These are phyloP conservation scores for Eulemur mongoz DNA, from an alignment of 2,797 vertebrate species.

Conservation along the genomic window DNA sequence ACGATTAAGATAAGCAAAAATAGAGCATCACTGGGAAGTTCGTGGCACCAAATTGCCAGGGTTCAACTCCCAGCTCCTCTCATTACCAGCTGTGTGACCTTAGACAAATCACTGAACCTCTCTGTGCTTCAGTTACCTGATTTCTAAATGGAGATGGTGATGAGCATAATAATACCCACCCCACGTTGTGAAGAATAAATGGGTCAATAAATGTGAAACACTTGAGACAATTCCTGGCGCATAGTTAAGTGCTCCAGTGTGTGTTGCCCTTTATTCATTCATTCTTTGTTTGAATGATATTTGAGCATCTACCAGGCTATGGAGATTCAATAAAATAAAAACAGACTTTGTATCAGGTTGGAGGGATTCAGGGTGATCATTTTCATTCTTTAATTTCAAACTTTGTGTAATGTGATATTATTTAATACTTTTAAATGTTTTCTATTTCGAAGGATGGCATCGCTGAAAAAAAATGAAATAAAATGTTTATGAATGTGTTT, in stretches of 20 bases:
- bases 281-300: background rate
- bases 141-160: background rate
- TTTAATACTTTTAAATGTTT: background rate
- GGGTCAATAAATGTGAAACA: background rate
- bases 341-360: background rate
- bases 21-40: background rate
- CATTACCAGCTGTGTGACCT: background rate
- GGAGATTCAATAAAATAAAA: slow-evolving; percentile 10
- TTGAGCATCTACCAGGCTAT: background rate
- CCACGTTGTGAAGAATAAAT: background rate
- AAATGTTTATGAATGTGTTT: slow-evolving; percentile 50
- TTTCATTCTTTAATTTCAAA: slow-evolving; percentile 58
- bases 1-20: background rate
- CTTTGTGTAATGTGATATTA: slow-evolving; percentile 1
- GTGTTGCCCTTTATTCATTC: background rate
- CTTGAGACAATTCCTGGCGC: background rate
- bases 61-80: background rate
- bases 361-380: background rate
- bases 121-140: slow-evolving; percentile 25
- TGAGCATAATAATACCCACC: background rate
- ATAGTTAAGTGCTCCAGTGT: background rate
- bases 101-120: background rate
- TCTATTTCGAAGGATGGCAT: background rate
- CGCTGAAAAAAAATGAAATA: background rate
- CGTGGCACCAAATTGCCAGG: background rate